Conservation (phyloP, 1,140 invertebrate species). For the Ceratoteleas bidentatus region DNA sequence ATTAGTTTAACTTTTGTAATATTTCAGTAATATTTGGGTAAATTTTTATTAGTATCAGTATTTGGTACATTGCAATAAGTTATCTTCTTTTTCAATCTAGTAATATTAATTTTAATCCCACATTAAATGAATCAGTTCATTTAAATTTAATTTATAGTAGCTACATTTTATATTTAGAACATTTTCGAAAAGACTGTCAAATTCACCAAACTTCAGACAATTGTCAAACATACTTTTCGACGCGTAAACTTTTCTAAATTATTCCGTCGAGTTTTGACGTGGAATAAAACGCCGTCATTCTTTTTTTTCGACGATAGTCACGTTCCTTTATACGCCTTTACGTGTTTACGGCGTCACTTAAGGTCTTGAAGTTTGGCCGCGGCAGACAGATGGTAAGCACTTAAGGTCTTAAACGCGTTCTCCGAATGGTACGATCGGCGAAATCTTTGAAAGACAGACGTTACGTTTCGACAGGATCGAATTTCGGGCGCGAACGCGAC, state of each 20-base stretch:
- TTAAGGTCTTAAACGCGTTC: constrained; percentile 44
- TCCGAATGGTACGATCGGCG: constrained; percentile 31
- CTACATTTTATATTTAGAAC: too few relatives aligned
- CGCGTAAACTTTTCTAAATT: neutral
- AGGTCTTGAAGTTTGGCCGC: constrained; percentile 23
- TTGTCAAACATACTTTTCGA: neutral
- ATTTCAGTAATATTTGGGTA: too few relatives aligned
- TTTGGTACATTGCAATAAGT: too few relatives aligned
- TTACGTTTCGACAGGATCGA: constrained; percentile 37
- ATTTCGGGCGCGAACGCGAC: constrained; percentile 37
- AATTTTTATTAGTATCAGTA: too few relatives aligned
- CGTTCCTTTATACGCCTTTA: constrained; percentile 1
- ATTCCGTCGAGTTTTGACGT: neutral
- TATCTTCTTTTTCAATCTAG: too few relatives aligned
- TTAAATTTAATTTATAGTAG: too few relatives aligned
- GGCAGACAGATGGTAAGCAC: constrained; percentile 45
- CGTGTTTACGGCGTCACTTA: constrained; percentile 43
- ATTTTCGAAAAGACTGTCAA: too few relatives aligned
- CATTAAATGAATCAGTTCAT: too few relatives aligned
- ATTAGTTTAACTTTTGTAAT: too few relatives aligned
- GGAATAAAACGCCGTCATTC: neutral
- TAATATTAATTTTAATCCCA: too few relatives aligned
- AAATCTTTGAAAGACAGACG: constrained; percentile 46
- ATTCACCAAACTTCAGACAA: too few relatives aligned
- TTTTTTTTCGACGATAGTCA: neutral